Conservation (phyloP, 23 tunicate genomes). For the Aplidium turbinatum region DNA sequence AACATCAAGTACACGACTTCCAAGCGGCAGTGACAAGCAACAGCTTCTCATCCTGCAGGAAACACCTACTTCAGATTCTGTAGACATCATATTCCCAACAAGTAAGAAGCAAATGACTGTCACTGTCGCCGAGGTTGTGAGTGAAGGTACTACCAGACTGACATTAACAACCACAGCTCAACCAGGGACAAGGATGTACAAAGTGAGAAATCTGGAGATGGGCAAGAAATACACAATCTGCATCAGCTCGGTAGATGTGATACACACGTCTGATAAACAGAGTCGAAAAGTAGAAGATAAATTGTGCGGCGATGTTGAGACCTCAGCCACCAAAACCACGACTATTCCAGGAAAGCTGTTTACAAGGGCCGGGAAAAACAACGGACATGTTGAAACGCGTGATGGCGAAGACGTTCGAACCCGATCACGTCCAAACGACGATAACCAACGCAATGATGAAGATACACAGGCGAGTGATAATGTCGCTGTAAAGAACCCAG, state of each 20-base stretch:
- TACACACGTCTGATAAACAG: background rate
- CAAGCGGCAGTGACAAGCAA: background rate
- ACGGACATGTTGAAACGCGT: too few species aligned
- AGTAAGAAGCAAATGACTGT: constrained; percentile 37
- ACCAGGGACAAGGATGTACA: constrained; percentile 38
- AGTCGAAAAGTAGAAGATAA: constrained; percentile 40
- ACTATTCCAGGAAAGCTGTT: too few species aligned
- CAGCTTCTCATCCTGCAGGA: constrained; percentile 27
- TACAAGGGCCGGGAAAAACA: too few species aligned
- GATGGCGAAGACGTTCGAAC: too few species aligned
- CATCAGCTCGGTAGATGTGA: constrained; percentile 32
- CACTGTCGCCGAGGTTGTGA: constrained; percentile 21
- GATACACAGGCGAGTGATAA: too few species aligned
- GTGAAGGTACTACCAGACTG: background rate
- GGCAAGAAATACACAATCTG: constrained; percentile 75
- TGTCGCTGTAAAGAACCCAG: too few species aligned
- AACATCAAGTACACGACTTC: background rate
- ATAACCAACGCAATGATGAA: too few species aligned
- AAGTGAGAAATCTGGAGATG: constrained; percentile 35
- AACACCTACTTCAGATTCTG: constrained; percentile 46
- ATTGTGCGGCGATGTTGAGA: constrained; percentile 59
- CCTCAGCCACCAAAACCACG: too few species aligned
- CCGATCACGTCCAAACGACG: too few species aligned
- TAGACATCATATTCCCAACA: constrained; percentile 55
- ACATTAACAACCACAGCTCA: constrained; percentile 7